Evolutionary conservation across 2,797 vertebrate species (phyloP), one percentile per base, ranked within the genome.

Genomic region (Adelosebastes latens): DNA sequence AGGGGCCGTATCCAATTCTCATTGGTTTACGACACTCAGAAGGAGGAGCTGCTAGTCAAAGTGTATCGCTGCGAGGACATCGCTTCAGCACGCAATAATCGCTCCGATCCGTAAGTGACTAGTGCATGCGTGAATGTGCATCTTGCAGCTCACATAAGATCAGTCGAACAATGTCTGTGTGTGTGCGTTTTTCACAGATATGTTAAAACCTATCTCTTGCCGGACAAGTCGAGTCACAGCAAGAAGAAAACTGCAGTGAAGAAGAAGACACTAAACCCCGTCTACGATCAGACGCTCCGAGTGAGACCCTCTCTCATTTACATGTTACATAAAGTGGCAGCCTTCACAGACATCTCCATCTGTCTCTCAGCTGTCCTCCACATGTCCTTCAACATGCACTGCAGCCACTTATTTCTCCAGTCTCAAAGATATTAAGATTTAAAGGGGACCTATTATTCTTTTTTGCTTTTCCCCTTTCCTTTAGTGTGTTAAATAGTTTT

Each of bases 121-220:
- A 4, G 67, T 64, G 25, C 24, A 29, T 72, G 80, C 69, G 72
- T 61, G 59, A 56, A 31, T 61, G 68, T 74, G 58, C 56, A 36
- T 55, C 18, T 31, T 16, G 22, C 31, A 75, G 67, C 71, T 59
- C 29, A 60, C 20, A 10, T 39, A n/a, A 64, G 77, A 32, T 72
- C 55, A 68, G 49, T 68, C 12, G 59, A 55, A 27, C 11, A 56
- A 27, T 32, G 8, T 66, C 6, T 72, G 12, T 71, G 34, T 75
- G 72, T 75, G 60, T 77, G 63, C n/a, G 3, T 82, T 39, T 70
- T 82, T 81, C 68, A 61, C 94, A 99, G 98, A 89, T 99, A 99
- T 60, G 97, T 99, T 62, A 99, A 99, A 93, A 95, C 95, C 4
- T 99, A 99, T 93, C 97, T 99, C 29, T 94, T 99, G 77, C 98